These are phyloP conservation scores for Carcharodon carcharias DNA, from an alignment of 2,797 vertebrate genomes.

Conservation along the genomic window DNA sequence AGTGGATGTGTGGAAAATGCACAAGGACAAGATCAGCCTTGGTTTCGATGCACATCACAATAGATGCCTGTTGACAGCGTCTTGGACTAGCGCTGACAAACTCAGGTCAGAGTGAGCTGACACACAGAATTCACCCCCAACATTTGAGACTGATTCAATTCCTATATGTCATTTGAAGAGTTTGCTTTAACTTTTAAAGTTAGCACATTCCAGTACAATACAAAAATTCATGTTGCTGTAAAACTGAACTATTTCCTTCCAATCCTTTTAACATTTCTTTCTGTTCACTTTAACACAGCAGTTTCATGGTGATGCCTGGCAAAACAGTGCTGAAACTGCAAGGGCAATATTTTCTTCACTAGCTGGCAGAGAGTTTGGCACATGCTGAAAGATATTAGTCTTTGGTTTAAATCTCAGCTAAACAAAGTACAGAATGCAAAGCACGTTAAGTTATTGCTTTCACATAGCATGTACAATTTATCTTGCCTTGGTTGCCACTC, in stretches of 20 bases:
- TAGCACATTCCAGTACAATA: neutral
- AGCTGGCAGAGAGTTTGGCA: neutral
- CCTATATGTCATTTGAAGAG: neutral
- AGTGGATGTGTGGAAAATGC: neutral
- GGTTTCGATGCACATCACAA: neutral
- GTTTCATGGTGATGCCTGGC: neutral
- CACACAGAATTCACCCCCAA: neutral
- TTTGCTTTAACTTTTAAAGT: neutral
- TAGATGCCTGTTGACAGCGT: neutral
- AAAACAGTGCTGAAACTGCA: neutral
- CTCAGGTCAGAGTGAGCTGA: neutral
- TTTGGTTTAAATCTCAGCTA: neutral
- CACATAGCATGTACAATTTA: neutral
- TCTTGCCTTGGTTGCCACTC: neutral
- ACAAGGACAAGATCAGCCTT: neutral
- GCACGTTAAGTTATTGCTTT: neutral
- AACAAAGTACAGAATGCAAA: neutral
- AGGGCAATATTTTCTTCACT: neutral
- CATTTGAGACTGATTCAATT: neutral
- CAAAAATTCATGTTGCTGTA: neutral
- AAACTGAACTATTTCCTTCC: neutral
- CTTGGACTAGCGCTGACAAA: neutral
- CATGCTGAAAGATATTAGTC: neutral
- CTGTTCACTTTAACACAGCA: neutral
- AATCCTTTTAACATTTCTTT: neutral